phyloP scores from a whole-genome alignment of 2,113 vertebrate species.

The Grammomys surdaster region DNA sequence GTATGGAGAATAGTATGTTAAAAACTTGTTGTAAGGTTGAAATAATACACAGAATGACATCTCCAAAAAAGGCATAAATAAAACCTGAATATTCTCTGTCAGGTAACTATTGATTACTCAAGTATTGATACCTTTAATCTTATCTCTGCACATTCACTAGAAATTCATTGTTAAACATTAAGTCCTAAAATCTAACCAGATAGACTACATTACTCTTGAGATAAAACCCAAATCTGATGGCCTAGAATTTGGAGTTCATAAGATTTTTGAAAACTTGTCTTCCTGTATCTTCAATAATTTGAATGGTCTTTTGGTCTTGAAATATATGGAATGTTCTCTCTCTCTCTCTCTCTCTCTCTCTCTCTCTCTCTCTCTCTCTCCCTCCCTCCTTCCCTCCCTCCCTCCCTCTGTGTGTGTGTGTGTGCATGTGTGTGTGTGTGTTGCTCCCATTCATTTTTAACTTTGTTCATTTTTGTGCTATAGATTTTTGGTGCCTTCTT shows the following conservation, averaged over 20 bases:
- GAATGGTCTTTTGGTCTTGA: background rate
- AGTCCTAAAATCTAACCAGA: background rate
- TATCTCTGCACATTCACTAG: background rate
- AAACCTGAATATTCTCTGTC: background rate
- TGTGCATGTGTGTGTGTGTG: background rate
- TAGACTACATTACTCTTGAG: accelerated
- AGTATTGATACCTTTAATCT: background rate
- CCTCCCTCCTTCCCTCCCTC: too few species aligned
- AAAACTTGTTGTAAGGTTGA: too few species aligned
- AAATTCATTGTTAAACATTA: background rate
- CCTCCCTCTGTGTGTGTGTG: background rate
- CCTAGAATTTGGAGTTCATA: background rate
- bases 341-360: too few species aligned
- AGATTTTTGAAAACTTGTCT: background rate
- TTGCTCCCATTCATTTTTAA: background rate
- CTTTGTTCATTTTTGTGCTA: background rate
- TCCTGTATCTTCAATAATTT: background rate
- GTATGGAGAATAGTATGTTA: too few species aligned
- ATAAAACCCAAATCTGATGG: background rate
- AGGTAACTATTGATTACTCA: background rate
- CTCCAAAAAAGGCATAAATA: background rate
- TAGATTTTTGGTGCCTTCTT: too few species aligned
- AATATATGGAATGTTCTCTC: background rate
- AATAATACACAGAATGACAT: background rate
- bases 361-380: too few species aligned